Base-by-base conservation (phyloP, 2,888 invertebrate genomes). In the Chloroclysta siterata region DNA sequence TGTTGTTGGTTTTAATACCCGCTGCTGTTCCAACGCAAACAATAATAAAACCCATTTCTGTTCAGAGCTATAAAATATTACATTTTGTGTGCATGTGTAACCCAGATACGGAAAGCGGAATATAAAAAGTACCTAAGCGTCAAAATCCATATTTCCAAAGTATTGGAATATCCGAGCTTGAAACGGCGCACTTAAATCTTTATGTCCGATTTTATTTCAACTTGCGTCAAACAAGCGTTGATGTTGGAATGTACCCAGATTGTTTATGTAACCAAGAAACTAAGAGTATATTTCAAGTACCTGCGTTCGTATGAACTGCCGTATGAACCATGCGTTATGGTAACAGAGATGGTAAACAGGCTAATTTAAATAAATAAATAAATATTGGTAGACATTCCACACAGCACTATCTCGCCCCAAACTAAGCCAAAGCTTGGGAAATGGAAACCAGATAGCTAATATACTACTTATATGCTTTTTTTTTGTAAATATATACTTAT, bases 81-180 rank as follows among this genome's bases (percentile, higher is more conserved):
- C 53, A 64, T 58, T 53, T 62, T 47, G 54, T 47, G 56, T 63
- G 59, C 54, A 65, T 53, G 51, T 56, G 61, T 60, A 71, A 63
- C 65, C 55, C 62, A 67, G 60, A 69, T 62, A 66, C 53, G 57
- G 65, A 70, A 68, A 70, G 46, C 50, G 55, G 63, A 59, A 66
- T 52, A 70, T 72, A 70, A 68, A 71, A 72, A 53, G 47, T 61
- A 48, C 51, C 56, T 57, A 57, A 68, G 67, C 66, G 61, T 61
- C 64, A 65, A 68, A 69, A 63, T 60, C 57, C 74, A 77, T 74
- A 78, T 77, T 78, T 77, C 60, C 74, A 72, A 75, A 72, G 72
- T 75, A 70, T 74, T 75, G 70, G 48, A 75, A 70, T 76, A 71
- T 69, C 60, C 62, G 60, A 60, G 62, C 63, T 59, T 67, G 73